Conservation (phyloP, 2,113 vertebrate species). For the Nothoprocta pentlandii region DNA sequence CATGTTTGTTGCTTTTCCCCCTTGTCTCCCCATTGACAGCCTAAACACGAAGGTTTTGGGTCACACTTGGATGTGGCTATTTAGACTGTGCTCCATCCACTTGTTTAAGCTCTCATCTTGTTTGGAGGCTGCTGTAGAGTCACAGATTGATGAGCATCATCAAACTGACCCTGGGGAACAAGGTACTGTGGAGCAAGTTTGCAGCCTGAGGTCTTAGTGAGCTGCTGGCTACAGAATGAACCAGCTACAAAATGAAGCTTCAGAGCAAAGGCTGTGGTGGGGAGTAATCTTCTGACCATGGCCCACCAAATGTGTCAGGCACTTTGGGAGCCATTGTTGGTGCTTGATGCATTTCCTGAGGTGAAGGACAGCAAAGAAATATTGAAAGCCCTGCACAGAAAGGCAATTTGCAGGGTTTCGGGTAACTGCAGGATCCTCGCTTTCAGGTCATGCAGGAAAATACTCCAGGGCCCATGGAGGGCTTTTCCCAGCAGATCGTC, state of each 20-base stretch:
- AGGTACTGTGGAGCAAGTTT: neutral
- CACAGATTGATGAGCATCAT: neutral
- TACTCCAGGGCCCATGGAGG: neutral
- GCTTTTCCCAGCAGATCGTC: slow-evolving; percentile 49
- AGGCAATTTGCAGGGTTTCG: neutral
- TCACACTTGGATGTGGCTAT: neutral
- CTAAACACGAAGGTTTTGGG: neutral
- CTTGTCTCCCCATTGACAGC: neutral
- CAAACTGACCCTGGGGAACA: no score
- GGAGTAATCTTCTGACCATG: neutral
- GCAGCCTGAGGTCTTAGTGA: neutral
- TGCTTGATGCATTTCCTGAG: neutral
- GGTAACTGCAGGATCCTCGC: neutral
- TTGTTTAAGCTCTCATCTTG: neutral
- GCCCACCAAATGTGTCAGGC: neutral
- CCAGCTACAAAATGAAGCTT: neutral
- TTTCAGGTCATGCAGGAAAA: neutral
- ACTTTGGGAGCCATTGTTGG: neutral
- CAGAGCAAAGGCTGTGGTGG: neutral
- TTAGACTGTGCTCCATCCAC: neutral
- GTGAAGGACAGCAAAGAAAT: neutral
- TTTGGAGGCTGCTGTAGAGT: neutral
- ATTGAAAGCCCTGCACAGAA: neutral
- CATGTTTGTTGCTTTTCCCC: neutral
- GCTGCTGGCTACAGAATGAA: neutral